These are phyloP conservation scores for Smutsia gigantea DNA, from an alignment of 2,797 vertebrate species.

Conservation along the genomic window DNA sequence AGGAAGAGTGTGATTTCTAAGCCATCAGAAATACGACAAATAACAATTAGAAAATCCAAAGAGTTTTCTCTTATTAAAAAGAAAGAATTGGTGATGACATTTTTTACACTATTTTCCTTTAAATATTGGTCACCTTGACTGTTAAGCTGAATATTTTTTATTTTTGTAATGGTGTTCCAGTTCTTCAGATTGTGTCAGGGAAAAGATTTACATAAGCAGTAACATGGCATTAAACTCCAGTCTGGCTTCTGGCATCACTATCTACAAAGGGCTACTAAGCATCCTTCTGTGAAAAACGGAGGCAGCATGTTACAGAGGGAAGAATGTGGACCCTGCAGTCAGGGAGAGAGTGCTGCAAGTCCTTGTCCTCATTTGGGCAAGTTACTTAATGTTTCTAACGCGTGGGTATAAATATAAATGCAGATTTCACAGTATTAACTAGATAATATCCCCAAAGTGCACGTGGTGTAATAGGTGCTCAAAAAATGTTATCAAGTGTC, in stretches of 20 bases:
- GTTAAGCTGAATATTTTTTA: not conserved
- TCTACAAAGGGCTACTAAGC: not conserved
- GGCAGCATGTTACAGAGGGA: too few relatives aligned
- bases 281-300: not conserved
- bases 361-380: not conserved
- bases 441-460: not conserved
- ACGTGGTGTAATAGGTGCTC: not conserved
- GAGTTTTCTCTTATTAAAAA: not conserved
- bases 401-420: not conserved
- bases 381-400: not conserved
- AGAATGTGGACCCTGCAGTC: not conserved
- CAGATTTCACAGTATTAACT: not conserved
- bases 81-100: not conserved
- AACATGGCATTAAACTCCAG: not conserved
- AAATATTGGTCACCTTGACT: not conserved
- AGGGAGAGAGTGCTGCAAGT: not conserved
- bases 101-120: not conserved
- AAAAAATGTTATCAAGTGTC: not conserved
- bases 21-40: constrained; percentile 13
- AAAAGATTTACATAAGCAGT: not conserved
- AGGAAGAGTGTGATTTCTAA: not conserved
- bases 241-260: not conserved
- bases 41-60: constrained; percentile 1
- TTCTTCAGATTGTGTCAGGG: not conserved
- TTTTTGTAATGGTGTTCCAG: not conserved